Evolutionary conservation across 2,888 invertebrate species (phyloP).

Genomic region (Drosophila putrida): DNA sequence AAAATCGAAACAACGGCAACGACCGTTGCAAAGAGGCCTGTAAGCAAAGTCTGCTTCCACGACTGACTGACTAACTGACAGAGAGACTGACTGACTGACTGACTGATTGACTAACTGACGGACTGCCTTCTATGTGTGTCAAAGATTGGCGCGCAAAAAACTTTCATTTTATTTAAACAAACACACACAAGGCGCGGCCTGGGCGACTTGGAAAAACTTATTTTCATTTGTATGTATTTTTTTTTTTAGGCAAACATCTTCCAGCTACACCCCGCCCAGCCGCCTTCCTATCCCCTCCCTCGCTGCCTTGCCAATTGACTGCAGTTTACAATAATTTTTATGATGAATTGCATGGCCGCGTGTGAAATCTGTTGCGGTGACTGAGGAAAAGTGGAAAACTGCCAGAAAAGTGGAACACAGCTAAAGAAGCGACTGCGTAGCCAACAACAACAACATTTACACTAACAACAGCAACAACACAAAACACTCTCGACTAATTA

Average conservation of each 20-base stretch:
- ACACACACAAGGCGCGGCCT: constrained; percentile 65
- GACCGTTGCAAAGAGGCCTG: constrained; percentile 66
- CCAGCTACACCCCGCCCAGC: not conserved
- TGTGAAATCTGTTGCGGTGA: constrained; percentile 73
- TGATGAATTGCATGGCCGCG: constrained; percentile 81
- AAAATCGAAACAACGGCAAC: constrained; percentile 67
- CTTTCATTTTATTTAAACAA: constrained; percentile 80
- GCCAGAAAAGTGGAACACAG: constrained; percentile 79
- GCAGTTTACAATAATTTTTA: constrained; percentile 78
- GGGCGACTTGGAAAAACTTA: constrained; percentile 73
- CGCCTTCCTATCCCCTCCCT: not conserved
- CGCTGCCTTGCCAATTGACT: constrained; percentile 60
- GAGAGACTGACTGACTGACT: constrained; percentile 24
- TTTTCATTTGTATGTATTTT: constrained; percentile 31
- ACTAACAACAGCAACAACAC: constrained; percentile 33
- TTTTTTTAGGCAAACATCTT: constrained; percentile 60
- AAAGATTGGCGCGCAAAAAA: constrained; percentile 75
- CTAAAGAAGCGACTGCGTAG: constrained; percentile 68
- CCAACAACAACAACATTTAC: constrained; percentile 31
- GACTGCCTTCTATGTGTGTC: constrained; percentile 71
- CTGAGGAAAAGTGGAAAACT: constrained; percentile 81
- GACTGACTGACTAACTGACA: constrained; percentile 36
- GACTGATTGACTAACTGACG: constrained; percentile 26
- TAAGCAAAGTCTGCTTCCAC: constrained; percentile 69
- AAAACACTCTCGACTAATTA: constrained; percentile 81